A percentile compares a stretch with the other conserved stretches of the same genome.
phyloP scores from a whole-genome alignment of 2,113 vertebrate genomes.

The Porphyrio hochstetteri region DNA sequence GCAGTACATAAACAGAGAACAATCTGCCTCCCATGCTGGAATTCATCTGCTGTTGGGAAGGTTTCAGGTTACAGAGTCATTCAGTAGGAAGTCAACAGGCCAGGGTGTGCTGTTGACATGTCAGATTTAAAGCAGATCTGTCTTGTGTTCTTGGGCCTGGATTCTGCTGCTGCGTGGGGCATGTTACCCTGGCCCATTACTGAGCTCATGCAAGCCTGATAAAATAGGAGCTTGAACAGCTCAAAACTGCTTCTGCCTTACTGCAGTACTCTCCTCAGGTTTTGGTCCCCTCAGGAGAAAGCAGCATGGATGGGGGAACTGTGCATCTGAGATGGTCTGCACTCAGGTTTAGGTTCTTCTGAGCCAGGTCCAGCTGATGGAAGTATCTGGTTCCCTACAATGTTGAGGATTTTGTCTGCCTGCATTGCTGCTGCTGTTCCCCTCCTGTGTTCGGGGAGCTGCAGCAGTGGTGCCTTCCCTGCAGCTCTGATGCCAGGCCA shows the following conservation, averaged over 20 bases:
- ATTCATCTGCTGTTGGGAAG: neutral
- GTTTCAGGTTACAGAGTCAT: slow-evolving; percentile 31
- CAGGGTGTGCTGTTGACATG: slow-evolving; percentile 20
- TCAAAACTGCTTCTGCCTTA: neutral
- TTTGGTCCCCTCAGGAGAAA: neutral
- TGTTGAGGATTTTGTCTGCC: neutral
- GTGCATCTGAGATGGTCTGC: neutral
- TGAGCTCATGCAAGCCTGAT: neutral
- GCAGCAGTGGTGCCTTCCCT: neutral
- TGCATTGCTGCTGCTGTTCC: neutral
- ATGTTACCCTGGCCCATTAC: rapidly evolving
- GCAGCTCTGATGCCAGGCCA: rapidly evolving
- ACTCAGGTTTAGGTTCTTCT: neutral
- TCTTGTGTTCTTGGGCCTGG: neutral
- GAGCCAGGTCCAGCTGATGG: neutral
- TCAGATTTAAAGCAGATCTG: slow-evolving; percentile 31
- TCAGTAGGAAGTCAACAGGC: slow-evolving; percentile 33
- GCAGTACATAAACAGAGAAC: neutral
- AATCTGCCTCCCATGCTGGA: neutral
- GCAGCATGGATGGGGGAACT: neutral
- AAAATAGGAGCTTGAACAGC: neutral
- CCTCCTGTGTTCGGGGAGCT: neutral
- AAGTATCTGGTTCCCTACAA: neutral
- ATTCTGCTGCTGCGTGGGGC: neutral
- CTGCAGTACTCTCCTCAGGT: rapidly evolving